phyloP scores from a whole-genome alignment of 2,888 invertebrate genomes.

The Coenonympha arcania region DNA sequence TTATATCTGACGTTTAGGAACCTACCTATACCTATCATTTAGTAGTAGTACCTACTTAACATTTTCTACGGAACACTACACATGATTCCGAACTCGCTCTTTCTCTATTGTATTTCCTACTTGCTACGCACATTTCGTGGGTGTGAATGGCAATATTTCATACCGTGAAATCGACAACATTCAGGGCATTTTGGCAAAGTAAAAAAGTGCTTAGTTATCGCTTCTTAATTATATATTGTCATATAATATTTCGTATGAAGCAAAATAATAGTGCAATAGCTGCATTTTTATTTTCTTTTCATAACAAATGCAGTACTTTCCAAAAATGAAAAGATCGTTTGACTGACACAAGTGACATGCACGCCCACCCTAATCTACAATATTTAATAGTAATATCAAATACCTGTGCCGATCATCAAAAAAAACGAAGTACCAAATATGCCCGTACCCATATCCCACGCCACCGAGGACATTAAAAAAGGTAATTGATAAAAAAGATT shows the following conservation, averaged over 20 bases:
- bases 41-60: no score
- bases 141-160: neutral
- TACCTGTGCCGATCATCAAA: conserved; percentile 17
- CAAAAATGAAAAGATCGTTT: neutral
- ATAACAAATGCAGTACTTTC: no score
- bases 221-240: no score
- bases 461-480: conserved; percentile 51
- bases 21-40: no score
- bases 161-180: neutral
- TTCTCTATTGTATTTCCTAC: neutral
- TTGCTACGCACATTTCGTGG: neutral
- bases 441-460: conserved; percentile 56
- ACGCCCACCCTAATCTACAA: conserved; percentile 1
- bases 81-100: neutral
- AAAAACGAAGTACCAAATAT: conserved; percentile 26
- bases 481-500: conserved; percentile 54
- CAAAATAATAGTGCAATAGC: no score
- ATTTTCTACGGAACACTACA: neutral
- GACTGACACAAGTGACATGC: neutral
- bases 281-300: no score
- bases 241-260: no score
- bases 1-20: no score
- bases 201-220: neutral
- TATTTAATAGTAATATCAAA: conserved; percentile 9
- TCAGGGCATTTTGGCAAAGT: neutral